Base-by-base conservation (phyloP, 2,888 invertebrate species). In the Dasysyrphus tricinctus region DNA sequence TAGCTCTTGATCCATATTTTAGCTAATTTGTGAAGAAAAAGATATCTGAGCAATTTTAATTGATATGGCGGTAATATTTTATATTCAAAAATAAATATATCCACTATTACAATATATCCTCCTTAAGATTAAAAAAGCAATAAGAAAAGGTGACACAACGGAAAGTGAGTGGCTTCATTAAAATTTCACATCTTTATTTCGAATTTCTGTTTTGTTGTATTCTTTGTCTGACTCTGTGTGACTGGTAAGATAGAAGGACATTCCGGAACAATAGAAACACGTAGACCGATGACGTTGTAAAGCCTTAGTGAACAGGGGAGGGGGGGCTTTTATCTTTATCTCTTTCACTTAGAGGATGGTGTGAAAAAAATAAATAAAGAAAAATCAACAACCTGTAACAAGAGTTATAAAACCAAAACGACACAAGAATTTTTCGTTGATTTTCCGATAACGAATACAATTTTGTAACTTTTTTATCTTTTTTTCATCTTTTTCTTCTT, bases 101-200 rank as follows among this genome's bases (percentile, higher is more conserved):
- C 5, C 39, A 34, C 32, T 14, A 37, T 49, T 19, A 32, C 49
- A 69, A 19, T 69, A 69, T 2, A 24, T 9, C 2, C 4, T 0
- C 37, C 54, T 24, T 39, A 69, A 51, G 8, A 37, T 24, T 5
- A 5, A 29, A 2, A 37, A 24, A 34, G 14, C 39, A 16, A 69
- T 39, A 56, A 65, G 29, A 57, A 47, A 63, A 72, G 65, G 57
- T 67, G 72, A 72, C 77, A 57, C 72, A 34, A 47, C 59, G 47
- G 16, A 65, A 47, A 49, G 51, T 51, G 63, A 83, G 69, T 73
- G 51, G 80, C 75, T 80, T 80, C 84, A 84, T 84, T 84, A 84
- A 72, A 84, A 84, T 80, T 84, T 84, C 75, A 84, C 70, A 80
- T 79, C 70, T 80, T 72, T 75, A 79, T 83, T 84, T 75, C 59